Evolutionary conservation across 2,113 vertebrate genomes (phyloP).

Genomic region (Turnix velox): DNA sequence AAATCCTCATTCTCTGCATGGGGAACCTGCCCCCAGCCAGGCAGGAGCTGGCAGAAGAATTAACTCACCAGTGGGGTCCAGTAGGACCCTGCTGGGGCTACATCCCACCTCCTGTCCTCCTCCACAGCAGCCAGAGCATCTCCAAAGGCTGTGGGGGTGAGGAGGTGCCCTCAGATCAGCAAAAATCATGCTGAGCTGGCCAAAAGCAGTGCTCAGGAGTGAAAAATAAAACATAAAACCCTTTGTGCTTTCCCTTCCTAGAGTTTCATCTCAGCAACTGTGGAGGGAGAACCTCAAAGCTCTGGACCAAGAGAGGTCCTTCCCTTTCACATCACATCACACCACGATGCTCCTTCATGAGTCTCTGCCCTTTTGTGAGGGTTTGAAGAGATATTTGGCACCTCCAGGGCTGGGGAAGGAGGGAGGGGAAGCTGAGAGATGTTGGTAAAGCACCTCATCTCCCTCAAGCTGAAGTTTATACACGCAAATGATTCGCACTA

Average conservation of each 20-base stretch:
- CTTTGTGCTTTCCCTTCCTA: not conserved
- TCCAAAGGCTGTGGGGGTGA: not conserved
- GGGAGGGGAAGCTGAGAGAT: not conserved
- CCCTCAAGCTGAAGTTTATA: constrained; percentile 36
- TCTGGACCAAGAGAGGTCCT: not conserved
- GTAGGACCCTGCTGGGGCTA: not conserved
- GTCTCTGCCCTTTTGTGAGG: not conserved
- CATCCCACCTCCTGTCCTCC: fast-evolving
- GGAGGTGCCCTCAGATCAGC: not conserved
- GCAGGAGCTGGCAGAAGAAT: not conserved
- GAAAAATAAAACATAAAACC: not conserved
- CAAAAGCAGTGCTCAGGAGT: not conserved
- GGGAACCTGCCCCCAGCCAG: not conserved
- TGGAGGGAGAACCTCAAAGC: not conserved
- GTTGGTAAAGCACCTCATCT: constrained; percentile 40
- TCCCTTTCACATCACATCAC: not conserved
- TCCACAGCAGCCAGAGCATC: not conserved
- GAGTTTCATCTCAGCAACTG: not conserved
- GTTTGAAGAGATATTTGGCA: not conserved
- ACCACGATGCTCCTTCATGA: not conserved
- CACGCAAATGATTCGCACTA: constrained; percentile 40
- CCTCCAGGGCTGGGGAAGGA: not conserved
- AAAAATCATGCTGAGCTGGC: not conserved
- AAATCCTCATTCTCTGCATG: not conserved
- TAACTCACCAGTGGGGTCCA: fast-evolving